Evolutionary conservation across 2,113 vertebrate species (phyloP).

Genomic region (Parotia lawesii): DNA sequence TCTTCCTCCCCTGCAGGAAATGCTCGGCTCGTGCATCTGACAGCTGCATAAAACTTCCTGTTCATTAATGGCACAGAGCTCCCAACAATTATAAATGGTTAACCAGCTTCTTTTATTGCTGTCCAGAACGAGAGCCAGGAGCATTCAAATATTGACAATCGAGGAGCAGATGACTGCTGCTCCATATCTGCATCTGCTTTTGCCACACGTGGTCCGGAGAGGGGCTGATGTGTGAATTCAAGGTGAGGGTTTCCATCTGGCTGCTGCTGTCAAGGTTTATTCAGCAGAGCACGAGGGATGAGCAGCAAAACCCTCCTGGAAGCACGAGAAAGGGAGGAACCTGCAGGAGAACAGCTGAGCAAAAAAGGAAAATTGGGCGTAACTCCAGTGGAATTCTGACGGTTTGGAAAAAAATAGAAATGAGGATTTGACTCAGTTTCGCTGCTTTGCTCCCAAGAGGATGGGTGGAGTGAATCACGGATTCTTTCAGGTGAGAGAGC

Average conservation of each 20-base stretch:
- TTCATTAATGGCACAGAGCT: not conserved
- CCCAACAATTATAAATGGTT: not conserved
- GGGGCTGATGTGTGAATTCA: not conserved
- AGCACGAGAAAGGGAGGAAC: not conserved
- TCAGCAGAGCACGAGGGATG: not conserved
- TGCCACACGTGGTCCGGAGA: not conserved
- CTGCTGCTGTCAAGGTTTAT: not conserved
- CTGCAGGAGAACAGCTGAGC: not conserved
- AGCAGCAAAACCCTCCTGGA: not conserved
- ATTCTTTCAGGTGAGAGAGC: not conserved
- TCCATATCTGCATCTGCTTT: not conserved
- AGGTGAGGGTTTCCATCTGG: not conserved
- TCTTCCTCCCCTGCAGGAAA: constrained; percentile 14
- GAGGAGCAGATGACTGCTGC: not conserved
- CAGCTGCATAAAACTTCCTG: constrained; percentile 45
- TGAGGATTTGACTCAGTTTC: not conserved
- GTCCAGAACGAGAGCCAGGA: constrained; percentile 8
- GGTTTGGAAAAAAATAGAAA: not conserved
- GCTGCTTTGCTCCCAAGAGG: not conserved
- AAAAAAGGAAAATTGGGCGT: not conserved
- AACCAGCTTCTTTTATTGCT: not conserved
- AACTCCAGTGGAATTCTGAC: not conserved
- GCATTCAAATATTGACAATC: not conserved
- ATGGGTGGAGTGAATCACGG: not conserved
- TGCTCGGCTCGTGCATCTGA: constrained; percentile 22